Conservation (phyloP, 1,140 invertebrate species). For the silkworm (Bombyx mori) region DNA sequence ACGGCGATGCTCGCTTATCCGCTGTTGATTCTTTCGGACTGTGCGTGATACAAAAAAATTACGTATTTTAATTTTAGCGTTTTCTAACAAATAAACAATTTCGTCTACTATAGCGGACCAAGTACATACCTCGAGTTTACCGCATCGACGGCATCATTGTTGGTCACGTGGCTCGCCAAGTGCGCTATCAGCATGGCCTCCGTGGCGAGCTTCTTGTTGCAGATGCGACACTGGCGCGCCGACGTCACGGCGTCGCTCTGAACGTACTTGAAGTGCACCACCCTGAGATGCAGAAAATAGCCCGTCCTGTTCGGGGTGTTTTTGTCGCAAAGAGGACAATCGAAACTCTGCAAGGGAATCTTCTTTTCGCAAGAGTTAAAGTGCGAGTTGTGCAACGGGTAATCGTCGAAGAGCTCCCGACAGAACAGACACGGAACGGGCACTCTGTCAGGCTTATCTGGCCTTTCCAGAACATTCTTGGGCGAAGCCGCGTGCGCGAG, state of each 20-base stretch:
- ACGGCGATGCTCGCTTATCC: background rate
- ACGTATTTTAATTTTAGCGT: no score
- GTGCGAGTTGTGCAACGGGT: slow-evolving; percentile 36
- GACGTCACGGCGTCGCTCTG: slow-evolving; percentile 10
- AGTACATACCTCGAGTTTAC: slow-evolving; percentile 38
- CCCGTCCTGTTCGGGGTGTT: slow-evolving; percentile 23
- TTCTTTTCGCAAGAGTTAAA: slow-evolving; percentile 36
- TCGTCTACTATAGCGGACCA: background rate
- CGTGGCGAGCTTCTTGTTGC: slow-evolving; percentile 35
- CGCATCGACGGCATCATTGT: slow-evolving; percentile 36
- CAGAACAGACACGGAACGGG: slow-evolving; percentile 50
- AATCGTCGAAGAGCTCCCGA: slow-evolving; percentile 36
- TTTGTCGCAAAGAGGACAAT: slow-evolving; percentile 43
- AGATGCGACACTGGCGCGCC: slow-evolving; percentile 50
- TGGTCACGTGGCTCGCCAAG: slow-evolving; percentile 57
- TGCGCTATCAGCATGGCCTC: slow-evolving; percentile 55
- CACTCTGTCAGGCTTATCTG: slow-evolving; percentile 14
- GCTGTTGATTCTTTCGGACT: background rate
- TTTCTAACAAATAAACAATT: no score
- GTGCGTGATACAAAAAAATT: background rate
- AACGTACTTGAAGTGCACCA: slow-evolving; percentile 16
- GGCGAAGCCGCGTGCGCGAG: slow-evolving; percentile 46
- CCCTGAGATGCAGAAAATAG: slow-evolving; percentile 45
- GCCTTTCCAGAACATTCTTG: slow-evolving; percentile 18
- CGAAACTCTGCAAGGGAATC: slow-evolving; percentile 16